Base-by-base conservation (phyloP, 2,113 vertebrate species). In the Daboia siamensis region DNA sequence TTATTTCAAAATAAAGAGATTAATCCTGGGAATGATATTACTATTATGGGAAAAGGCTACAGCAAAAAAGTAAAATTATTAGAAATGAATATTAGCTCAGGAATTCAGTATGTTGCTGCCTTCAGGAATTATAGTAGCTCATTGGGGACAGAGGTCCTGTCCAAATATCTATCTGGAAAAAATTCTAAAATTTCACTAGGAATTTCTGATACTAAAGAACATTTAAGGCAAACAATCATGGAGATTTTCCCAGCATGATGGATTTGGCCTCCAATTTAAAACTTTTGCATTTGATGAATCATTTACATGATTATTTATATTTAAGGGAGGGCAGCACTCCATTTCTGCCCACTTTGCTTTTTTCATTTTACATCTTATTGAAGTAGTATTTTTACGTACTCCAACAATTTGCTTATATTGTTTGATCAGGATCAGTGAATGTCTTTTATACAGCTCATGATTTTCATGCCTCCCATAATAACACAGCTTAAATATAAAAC, bases 401-500 rank as follows among this genome's bases (percentile, higher is more conserved):
- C 13, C 13, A 85, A 57, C 17, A 46, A 57, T 20, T 69, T 92
- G 33, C 21, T 69, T 24, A 74, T 12, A 26, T 51, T 46, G 2
- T 33, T 12, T 59, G 39, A 61, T 44, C 23, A 11, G 29, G 29
- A 39, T 15, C 48, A 89, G n/a, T 54, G 61, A 74, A 12, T 52
- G 29, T 87, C 24, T 11, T 51, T 17, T n/a, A 17, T 4, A 17
- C 8, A 33, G 21, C 33, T 86, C 8, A 6, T 55, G 33, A 23
- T 61, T 12, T 23, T 33, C 4, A 4, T 54, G 29, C 21, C 54
- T 23, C 21, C 21, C 52, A 13, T 2, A 21, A 51, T 39, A 89
- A 94, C 12, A 0, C 17, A 0, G 94, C 80, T 52, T 39, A 61
- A 90, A 61, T 4, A 29, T 39, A 91, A 95, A 95, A 95, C 90